Conservation (phyloP, 2,888 invertebrate species). For the Ceratothoa steindachneri region DNA sequence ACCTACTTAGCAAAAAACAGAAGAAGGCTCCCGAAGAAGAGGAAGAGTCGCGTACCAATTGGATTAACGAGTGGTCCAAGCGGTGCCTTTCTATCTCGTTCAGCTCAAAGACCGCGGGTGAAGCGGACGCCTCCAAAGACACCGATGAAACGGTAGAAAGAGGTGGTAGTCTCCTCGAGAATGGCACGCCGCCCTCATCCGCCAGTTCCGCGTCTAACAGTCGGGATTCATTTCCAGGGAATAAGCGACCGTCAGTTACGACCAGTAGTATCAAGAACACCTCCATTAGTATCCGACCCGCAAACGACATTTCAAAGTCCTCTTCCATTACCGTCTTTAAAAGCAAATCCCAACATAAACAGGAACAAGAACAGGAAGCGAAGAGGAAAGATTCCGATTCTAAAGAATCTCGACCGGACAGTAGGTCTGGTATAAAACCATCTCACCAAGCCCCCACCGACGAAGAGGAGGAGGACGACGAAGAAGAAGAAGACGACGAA, state of each 20-base stretch:
- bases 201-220: not conserved
- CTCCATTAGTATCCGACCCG: not conserved
- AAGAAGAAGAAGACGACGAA: not conserved
- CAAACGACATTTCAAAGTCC: not conserved
- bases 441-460: too few species aligned
- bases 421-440: too few species aligned
- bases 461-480: not conserved
- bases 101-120: not conserved
- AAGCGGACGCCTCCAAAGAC: not conserved
- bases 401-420: too few species aligned
- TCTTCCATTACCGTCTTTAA: not conserved
- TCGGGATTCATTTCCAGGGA: not conserved
- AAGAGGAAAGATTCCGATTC: too few species aligned
- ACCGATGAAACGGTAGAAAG: not conserved
- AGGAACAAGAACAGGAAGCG: too few species aligned
- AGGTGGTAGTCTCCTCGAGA: not conserved
- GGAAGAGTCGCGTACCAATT: not conserved
- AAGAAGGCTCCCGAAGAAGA: not conserved
- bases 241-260: not conserved
- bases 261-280: too few species aligned
- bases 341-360: not conserved
- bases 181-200: conserved; percentile 4
- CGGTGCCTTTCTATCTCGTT: not conserved
- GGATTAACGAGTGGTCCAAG: not conserved
- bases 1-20: not conserved